Base-by-base conservation (phyloP, 2,797 vertebrate genomes). In the Thripadectes ignobilis region DNA sequence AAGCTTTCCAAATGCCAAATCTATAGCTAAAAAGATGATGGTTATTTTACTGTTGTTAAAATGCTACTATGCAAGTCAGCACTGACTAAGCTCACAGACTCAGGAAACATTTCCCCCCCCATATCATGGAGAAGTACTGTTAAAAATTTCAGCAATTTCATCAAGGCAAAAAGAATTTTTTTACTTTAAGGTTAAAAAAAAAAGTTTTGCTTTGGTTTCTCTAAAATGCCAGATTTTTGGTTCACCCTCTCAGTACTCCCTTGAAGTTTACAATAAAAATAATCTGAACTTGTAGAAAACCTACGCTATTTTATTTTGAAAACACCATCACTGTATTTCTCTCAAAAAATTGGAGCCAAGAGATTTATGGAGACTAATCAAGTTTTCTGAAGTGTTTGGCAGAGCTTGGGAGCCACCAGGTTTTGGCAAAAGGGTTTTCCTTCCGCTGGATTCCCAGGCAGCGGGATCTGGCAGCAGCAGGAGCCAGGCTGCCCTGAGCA, bases 1-100 rank as follows among this genome's bases (percentile, higher is more conserved):
- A 92, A 89, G 82, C 82, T 79, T 93, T 91, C 55, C 72, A 91
- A 92, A 92, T 78, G 75, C 79, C 93, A 91, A 92, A 91, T 78
- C 76, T 74, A 76, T 46, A 77, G 81, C 81, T 94, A 86, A 86
- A 92, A 92, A 65, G 69, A 92, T 32, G 22, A 86, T 19, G 11
- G 48, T 76, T 96, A 77, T 54, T 96, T 93, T 67, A 83, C 62
- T 94, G 77, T 74, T 72, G 20, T 92, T 88, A 89, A 87, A 75
- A 93, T 85, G 88, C 55, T 91, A 41, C 45, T 46, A 46, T 46
- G 21, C 76, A 92, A 94, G 69, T 77, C 66, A 83, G 77, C 68
- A 94, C 38, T 80, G 67, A 93, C 30, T 49, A 92, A 94, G 55
- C 54, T 83, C 71, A 49, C 18, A 48, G 68, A 83, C 18, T 58